Evolutionary conservation across 2,113 vertebrate species (phyloP).

Genomic region (Aldabrachelys gigantea): DNA sequence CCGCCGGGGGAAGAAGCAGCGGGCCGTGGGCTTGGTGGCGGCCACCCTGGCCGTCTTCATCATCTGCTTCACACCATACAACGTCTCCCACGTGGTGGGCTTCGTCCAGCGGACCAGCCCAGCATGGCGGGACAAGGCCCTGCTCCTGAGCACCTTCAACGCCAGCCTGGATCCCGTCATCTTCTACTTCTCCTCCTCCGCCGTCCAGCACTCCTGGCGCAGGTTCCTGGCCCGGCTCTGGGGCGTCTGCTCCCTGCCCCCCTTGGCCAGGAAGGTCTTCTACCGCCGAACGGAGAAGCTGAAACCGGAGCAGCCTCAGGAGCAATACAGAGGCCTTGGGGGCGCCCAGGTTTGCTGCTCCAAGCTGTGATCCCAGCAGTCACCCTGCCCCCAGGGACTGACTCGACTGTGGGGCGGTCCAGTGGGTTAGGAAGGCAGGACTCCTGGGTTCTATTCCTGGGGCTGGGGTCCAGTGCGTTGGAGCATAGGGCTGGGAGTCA

Average conservation of each 20-base stretch:
- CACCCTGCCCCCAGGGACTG: neutral
- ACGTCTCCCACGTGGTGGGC: slow-evolving; percentile 89
- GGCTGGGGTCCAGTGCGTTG: neutral
- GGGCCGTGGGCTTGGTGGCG: slow-evolving; percentile 69
- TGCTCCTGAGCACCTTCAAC: slow-evolving; percentile 88
- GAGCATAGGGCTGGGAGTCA: too few relatives aligned
- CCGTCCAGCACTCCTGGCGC: slow-evolving; percentile 64
- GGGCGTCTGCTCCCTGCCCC: neutral
- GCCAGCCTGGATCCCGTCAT: slow-evolving; percentile 89
- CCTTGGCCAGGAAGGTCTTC: neutral
- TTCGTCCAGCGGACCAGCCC: slow-evolving; percentile 74
- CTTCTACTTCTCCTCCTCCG: slow-evolving; percentile 89
- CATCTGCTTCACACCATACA: slow-evolving; percentile 86
- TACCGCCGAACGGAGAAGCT: neutral
- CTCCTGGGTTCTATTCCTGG: neutral
- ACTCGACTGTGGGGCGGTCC: too few relatives aligned
- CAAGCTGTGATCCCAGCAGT: neutral
- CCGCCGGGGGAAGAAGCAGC: slow-evolving; percentile 46
- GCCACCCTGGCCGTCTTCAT: slow-evolving; percentile 74
- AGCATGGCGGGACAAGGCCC: slow-evolving; percentile 80
- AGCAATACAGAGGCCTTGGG: neutral
- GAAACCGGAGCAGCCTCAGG: neutral
- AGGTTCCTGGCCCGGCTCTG: neutral
- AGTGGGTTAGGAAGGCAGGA: neutral
- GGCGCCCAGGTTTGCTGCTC: neutral